phyloP scores from a whole-genome alignment of 2,888 invertebrate species.

The Marasmarcha lunaedactyla region DNA sequence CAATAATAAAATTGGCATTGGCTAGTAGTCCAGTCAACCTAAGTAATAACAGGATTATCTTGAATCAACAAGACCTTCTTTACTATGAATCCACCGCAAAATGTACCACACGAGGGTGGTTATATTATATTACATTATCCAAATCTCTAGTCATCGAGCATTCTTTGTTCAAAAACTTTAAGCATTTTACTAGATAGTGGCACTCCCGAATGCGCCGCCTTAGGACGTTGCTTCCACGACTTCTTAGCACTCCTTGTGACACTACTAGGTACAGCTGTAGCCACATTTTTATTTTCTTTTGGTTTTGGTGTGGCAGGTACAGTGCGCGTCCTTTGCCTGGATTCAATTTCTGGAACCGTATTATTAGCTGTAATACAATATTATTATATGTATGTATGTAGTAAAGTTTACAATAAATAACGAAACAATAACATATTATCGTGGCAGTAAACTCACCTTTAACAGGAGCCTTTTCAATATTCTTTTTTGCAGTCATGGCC shows the following conservation, averaged over 20 bases:
- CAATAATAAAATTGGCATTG: too few species aligned
- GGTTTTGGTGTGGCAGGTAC: constrained; percentile 40
- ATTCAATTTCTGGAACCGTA: constrained; percentile 11
- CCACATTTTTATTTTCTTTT: constrained; percentile 32
- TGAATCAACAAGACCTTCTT: too few species aligned
- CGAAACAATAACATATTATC: not conserved
- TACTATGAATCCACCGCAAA: too few species aligned
- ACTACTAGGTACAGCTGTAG: constrained; percentile 22
- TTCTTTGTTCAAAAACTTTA: constrained; percentile 30
- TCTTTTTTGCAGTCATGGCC: constrained; percentile 26
- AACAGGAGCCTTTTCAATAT: constrained; percentile 25
- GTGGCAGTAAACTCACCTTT: constrained; percentile 24
- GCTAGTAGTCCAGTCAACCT: too few species aligned
- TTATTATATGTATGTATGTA: not conserved
- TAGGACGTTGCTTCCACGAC: constrained; percentile 39
- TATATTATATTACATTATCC: too few species aligned
- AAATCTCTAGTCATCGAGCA: not conserved
- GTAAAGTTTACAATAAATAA: not conserved
- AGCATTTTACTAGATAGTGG: constrained; percentile 56
- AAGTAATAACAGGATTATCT: too few species aligned
- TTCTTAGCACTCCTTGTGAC: constrained; percentile 41
- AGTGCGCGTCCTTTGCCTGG: constrained; percentile 26
- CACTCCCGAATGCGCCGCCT: constrained; percentile 54
- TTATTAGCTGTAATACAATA: constrained; percentile 27
- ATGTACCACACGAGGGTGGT: too few species aligned